Evolutionary conservation across 2,797 vertebrate species (phyloP), one percentile per base, ranked within the genome.

Genomic region (Coccyzus lansbergi): DNA sequence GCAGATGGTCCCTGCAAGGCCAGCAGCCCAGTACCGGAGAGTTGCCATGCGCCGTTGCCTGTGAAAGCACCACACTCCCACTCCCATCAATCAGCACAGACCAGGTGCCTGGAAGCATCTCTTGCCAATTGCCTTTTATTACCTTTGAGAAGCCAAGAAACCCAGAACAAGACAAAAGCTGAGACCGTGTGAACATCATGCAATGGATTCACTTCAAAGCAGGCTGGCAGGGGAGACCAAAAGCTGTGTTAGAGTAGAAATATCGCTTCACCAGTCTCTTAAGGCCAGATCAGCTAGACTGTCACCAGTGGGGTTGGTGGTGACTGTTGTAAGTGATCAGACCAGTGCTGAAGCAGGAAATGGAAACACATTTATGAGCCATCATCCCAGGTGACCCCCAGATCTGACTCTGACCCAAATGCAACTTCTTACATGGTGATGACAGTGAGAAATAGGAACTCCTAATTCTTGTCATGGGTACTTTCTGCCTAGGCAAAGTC

Each of bases 51-150:
- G 89, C 79, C 19, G 3, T 64, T 77, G 67, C 86, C 92, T 93
- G 77, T 11, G 6, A 69, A 58, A 84, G 77, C 78, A 87, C 79
- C 87, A 6, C 83, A 16, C 44, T 86, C 91, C 89, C 93, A 55
- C 77, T 60, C 92, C 93, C 93, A 79, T 76, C 95, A 91, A 95
- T 91, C 95, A 97, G 95, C 94, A 96, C 85, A 95, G 85, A 93
- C 87, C 92, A 95, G 80, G 85, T 75, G 92, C 90, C 92, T 91
- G 91, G 68, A 95, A 89, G 84, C 72, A 84, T 83, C 93, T 94
- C 87, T 97, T 95, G 93, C 93, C 92, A 97, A 92, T 93, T 10
- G 11, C 92, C 92, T 95, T 97, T 97, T 97, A 96, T 95, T 96
- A 95, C 94, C 94, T 94, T 96, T 76, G 83, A 81, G 96, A 96